phyloP scores from a whole-genome alignment of 1,140 invertebrate species.

The Elymnias hypermnestra region DNA sequence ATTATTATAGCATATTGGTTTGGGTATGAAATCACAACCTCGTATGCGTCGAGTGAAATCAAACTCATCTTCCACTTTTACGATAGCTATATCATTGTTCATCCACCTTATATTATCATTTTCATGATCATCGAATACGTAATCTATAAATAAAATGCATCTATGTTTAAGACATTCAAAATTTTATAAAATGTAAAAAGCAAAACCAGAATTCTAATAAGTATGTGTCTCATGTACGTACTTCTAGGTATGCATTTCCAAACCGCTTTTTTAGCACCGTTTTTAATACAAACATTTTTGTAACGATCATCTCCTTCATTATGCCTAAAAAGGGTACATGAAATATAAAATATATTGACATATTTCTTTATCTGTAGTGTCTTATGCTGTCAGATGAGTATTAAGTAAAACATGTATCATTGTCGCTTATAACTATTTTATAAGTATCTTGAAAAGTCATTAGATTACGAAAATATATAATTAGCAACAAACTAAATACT shows the following conservation, averaged over 20 bases:
- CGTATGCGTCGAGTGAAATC: constrained; percentile 48
- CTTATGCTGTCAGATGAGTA: too few relatives aligned
- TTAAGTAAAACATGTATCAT: too few relatives aligned
- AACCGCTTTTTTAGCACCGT: constrained; percentile 58
- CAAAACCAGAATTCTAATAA: too few relatives aligned
- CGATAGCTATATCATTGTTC: constrained; percentile 63
- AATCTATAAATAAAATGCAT: constrained; percentile 48
- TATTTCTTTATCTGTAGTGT: too few relatives aligned
- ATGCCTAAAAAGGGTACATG: too few relatives aligned
- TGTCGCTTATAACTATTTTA: too few relatives aligned
- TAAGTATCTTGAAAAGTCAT: too few relatives aligned
- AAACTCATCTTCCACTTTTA: constrained; percentile 56
- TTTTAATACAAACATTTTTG: constrained; percentile 56
- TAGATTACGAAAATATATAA: too few relatives aligned
- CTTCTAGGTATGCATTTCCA: constrained; percentile 67
- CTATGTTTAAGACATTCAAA: too few relatives aligned
- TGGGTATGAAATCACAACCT: constrained; percentile 56
- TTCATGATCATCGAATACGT: constrained; percentile 60
- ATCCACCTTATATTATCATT: constrained; percentile 65
- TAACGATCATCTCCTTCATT: constrained; percentile 49
- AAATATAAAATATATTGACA: too few relatives aligned
- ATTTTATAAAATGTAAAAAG: too few relatives aligned
- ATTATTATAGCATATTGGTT: constrained; percentile 54
- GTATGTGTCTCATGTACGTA: constrained; percentile 34
- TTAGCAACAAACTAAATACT: too few relatives aligned